phyloP scores from a whole-genome alignment of 2,113 vertebrate genomes.

The Bucco capensis region DNA sequence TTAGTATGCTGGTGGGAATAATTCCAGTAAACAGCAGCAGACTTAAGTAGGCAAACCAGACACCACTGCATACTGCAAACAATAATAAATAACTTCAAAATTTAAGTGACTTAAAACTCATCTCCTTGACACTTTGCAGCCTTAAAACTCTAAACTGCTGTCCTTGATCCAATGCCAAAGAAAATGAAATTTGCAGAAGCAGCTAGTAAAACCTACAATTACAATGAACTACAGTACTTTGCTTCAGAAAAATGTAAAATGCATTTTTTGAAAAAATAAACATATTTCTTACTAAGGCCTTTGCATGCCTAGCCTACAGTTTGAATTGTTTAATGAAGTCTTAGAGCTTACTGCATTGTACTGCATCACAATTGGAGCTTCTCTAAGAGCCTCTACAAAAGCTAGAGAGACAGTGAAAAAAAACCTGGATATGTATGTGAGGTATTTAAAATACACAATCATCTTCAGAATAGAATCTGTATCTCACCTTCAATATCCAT shows the following conservation, averaged over 20 bases:
- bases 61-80: neutral
- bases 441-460: neutral
- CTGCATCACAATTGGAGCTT: neutral
- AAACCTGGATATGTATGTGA: fast-evolving
- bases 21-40: neutral
- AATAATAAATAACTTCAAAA: neutral
- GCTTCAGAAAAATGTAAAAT: neutral
- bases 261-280: neutral
- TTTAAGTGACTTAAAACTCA: neutral
- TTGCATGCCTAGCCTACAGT: neutral
- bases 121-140: neutral
- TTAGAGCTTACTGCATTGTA: neutral
- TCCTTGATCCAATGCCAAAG: neutral
- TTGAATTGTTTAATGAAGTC: neutral
- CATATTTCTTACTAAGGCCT: neutral
- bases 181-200: neutral
- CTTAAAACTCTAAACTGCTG: neutral
- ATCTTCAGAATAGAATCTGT: neutral
- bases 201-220: neutral
- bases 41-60: neutral
- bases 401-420: neutral
- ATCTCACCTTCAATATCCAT: neutral
- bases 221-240: neutral
- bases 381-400: neutral
- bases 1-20: neutral